Conservation (phyloP, 2,888 invertebrate genomes). For the Bellardia pandia region DNA sequence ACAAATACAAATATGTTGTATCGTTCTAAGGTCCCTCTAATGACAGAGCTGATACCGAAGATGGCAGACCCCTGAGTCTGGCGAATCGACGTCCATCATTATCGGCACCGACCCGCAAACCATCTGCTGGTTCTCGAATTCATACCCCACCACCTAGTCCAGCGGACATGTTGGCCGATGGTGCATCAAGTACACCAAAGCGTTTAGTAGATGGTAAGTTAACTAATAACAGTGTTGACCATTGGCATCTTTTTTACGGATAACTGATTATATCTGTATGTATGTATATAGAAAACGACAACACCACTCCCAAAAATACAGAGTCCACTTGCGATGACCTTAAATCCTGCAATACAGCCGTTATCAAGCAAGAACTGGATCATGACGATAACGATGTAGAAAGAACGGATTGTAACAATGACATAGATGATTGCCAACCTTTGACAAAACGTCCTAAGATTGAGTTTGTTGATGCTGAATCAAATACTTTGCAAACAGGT, state of each 20-base stretch:
- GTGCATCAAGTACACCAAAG: conserved; percentile 92
- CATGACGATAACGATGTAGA: conserved; percentile 71
- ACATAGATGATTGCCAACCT: conserved; percentile 82
- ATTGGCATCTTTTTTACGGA: no score
- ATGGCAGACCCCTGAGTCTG: conserved; percentile 89
- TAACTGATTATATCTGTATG: not conserved
- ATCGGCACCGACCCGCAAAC: conserved; percentile 87
- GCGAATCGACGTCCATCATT: conserved; percentile 90
- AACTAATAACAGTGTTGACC: not conserved
- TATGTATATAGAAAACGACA: conserved; percentile 84
- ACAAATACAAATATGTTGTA: not conserved
- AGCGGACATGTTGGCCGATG: conserved; percentile 90
- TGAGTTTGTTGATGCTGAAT: conserved; percentile 94
- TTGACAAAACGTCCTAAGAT: conserved; percentile 90
- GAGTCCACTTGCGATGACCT: conserved; percentile 45
- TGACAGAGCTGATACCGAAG: conserved; percentile 90
- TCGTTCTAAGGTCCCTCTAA: conserved; percentile 86
- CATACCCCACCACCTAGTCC: conserved; percentile 91
- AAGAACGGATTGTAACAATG: conserved; percentile 56
- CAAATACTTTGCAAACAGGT: conserved; percentile 96
- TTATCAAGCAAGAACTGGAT: conserved; percentile 79
- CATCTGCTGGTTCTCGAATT: conserved; percentile 86
- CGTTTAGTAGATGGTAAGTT: conserved; percentile 87
- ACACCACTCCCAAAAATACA: conserved; percentile 86
- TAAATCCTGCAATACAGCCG: conserved; percentile 33